These are phyloP conservation scores for Siniperca scherzeri DNA, from an alignment of 2,797 vertebrate genomes.

Conservation along the genomic window DNA sequence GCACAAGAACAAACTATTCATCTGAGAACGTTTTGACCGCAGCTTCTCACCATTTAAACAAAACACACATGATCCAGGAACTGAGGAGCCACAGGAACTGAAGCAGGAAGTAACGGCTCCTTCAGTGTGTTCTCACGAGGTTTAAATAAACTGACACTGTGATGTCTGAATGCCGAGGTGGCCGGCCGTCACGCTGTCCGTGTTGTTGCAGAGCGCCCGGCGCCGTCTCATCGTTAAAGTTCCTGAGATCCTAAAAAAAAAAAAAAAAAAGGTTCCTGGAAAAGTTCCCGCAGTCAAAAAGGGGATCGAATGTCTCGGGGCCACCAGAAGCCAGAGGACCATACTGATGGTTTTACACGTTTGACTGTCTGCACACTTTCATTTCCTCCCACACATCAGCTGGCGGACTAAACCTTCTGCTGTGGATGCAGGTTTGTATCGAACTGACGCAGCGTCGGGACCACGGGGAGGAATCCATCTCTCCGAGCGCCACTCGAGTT, in stretches of 20 bases:
- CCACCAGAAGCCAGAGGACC: neutral
- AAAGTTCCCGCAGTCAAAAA: constrained; percentile 38
- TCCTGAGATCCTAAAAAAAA: constrained; percentile 45
- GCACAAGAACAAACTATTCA: neutral
- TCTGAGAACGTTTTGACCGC: no score
- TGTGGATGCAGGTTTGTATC: no score
- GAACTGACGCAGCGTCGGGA: no score
- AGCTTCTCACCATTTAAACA: neutral
- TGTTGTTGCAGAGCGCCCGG: neutral
- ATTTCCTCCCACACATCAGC: no score
- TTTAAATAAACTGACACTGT: neutral
- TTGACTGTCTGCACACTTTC: neutral
- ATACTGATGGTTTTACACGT: neutral
- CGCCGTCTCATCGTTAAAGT: constrained; percentile 6
- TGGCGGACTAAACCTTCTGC: no score
- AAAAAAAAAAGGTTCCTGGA: constrained; percentile 22
- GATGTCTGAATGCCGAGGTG: neutral
- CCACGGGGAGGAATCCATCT: no score
- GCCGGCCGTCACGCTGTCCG: neutral
- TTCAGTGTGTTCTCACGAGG: neutral
- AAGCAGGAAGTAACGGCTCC: constrained; percentile 17
- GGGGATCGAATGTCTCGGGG: neutral
- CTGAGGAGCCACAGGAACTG: neutral
- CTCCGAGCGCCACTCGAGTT: no score
- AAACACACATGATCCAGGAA: neutral